Evolutionary conservation across 2,888 invertebrate species (phyloP).

Genomic region (Theodoxus fluviatilis): DNA sequence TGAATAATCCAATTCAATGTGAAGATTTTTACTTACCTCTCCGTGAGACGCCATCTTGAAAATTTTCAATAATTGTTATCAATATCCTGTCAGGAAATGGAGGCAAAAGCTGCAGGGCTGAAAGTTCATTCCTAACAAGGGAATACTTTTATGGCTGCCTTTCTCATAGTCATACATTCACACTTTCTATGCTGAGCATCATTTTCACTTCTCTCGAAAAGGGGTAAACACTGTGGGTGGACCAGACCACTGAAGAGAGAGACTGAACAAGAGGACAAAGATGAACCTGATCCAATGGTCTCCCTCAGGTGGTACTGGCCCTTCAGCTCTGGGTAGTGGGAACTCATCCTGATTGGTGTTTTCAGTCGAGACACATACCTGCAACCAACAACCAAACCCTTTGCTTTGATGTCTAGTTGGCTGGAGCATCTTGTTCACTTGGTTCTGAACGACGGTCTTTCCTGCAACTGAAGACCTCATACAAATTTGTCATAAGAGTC

Average conservation of each 20-base stretch:
- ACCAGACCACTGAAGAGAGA: too few relatives aligned
- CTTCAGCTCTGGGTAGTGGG: slow-evolving; percentile 67
- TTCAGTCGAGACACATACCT: neutral
- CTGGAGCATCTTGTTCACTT: neutral
- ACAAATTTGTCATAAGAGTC: neutral
- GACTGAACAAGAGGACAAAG: too few relatives aligned
- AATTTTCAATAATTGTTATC: neutral
- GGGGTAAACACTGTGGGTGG: too few relatives aligned
- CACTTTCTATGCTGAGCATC: too few relatives aligned
- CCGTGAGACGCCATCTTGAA: neutral
- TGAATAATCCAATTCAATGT: neutral
- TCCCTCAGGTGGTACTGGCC: slow-evolving; percentile 75
- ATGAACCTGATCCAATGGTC: slow-evolving; percentile 72
- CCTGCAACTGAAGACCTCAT: neutral
- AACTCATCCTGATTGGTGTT: slow-evolving; percentile 29
- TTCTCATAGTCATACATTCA: too few relatives aligned
- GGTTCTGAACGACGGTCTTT: neutral
- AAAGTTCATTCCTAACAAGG: neutral
- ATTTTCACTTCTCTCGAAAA: too few relatives aligned
- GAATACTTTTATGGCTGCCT: too few relatives aligned
- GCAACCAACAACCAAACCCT: neutral
- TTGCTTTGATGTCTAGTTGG: slow-evolving; percentile 12
- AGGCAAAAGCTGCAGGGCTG: neutral
- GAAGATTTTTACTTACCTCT: too few relatives aligned
- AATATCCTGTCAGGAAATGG: neutral